Base-by-base conservation (phyloP, 37 sponge, comb jelly and placozoan species). In the Diacarnus erythraeanus region DNA sequence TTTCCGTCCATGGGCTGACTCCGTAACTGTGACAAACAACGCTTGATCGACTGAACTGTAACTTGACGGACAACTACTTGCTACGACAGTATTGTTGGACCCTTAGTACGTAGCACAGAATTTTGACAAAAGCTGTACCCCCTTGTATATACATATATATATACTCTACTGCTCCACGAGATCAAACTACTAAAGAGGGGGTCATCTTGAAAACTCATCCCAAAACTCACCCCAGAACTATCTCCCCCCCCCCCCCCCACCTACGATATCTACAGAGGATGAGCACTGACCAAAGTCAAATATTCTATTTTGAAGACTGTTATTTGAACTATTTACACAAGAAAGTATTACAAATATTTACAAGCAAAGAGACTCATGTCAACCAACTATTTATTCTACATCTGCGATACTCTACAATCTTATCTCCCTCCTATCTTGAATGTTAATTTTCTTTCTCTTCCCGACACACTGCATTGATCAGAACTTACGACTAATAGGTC, bases 1-100 rank as follows among this genome's bases (percentile, higher is more conserved):
- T 1, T 92, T 92, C 38, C 87, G 92, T 42, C 92, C 92, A 12
- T 92, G 92, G 92, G 84, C 86, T 38, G 74, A 80, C 68, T 56
- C 64, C 22, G 33, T 58, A 2, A 79, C 68, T 39, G 38, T 42
- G 60, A 23, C 30, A 43, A 57, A 74, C 80, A 58, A 76, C 63
- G 60, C 54, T 71, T 77, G 9, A 77, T 33, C 0, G 25, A 86
- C 72, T 70, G 64, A 69, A 65, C 25, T 33, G 38, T 38, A 51
- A 72, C 72, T 10, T n/a, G 17, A 71, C 10, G 33, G 17, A 30
- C 66, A 26, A 25, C 17, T 65, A 65, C 66, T 30, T 65, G 66
- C 66, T 65, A 65, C 66, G 33, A 65, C 30, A 65, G 60, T 31
- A n/a, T n/a, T 36, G 21, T 59, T 44, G 51, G 30, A 44, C 54